Evolutionary conservation across 2,797 vertebrate species (phyloP).

Genomic region (Cuniculus paca): DNA sequence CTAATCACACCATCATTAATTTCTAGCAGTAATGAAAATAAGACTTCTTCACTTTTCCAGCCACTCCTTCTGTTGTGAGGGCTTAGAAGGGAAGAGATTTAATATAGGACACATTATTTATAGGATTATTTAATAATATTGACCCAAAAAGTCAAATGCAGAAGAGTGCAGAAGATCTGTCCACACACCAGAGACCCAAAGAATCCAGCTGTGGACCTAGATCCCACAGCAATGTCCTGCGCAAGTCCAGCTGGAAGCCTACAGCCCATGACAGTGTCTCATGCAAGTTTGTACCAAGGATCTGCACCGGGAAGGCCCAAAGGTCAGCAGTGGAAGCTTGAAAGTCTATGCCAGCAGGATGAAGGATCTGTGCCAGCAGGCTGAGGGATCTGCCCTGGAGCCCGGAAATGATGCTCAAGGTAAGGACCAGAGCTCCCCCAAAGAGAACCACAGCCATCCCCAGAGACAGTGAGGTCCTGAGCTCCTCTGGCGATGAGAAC

Average conservation of each 20-base stretch:
- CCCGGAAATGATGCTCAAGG: neutral
- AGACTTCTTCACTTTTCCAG: constrained; percentile 25
- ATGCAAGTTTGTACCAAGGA: too few relatives aligned
- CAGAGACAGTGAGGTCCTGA: neutral
- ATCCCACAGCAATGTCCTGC: neutral
- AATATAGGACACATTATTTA: neutral
- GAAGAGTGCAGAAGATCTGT: neutral
- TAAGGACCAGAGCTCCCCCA: neutral
- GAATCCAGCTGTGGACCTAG: neutral
- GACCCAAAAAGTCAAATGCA: neutral
- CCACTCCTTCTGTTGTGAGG: neutral
- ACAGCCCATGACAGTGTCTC: neutral
- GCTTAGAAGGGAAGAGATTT: neutral
- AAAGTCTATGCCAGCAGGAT: too few relatives aligned
- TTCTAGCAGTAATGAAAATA: constrained; percentile 11
- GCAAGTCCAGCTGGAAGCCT: too few relatives aligned
- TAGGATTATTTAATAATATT: neutral
- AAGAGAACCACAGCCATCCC: too few relatives aligned
- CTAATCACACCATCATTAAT: constrained; percentile 40
- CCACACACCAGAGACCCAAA: neutral
- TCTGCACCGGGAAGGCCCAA: too few relatives aligned
- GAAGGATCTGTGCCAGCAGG: neutral
- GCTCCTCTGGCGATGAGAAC: neutral
- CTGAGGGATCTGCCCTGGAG: neutral
- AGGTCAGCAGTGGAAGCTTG: too few relatives aligned